Base-by-base conservation (phyloP, 1,140 invertebrate genomes). In the Temnothorax curvispinosus region DNA sequence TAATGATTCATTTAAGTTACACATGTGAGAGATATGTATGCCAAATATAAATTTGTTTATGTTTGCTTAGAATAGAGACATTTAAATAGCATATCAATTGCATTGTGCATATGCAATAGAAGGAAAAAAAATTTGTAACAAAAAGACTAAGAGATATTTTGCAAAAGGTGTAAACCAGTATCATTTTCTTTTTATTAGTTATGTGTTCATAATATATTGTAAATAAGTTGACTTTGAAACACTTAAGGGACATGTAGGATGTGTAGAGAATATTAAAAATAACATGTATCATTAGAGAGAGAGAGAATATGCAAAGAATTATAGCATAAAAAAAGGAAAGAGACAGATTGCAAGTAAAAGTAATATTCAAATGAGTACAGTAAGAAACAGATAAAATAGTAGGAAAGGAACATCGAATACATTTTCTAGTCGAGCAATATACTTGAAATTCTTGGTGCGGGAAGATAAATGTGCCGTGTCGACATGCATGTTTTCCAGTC, bases 401-500 rank as follows among this genome's bases (percentile, higher is more conserved):
- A 62, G 21, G 18, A 35, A 47, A 60, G 47, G n/a, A 72, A 84
- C 44, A 71, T 67, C 41, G 82, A 87, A 27, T 85, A 78, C 35
- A 50, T 58, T 74, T 77, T 85, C 74, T 85, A 76, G 38, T 62
- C 41, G 60, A 85, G 58, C 75, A 62, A 88, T 27, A 81, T 88
- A 86, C 74, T 80, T 60, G 60, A 81, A 88, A 74, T 54, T 69
- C 52, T 86, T 60, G 41, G 64, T 90, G 65, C 78, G 21, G 50
- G 50, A 62, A 88, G 65, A 81, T 44, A 90, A 86, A 90, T 64
- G 60, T 88, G 82, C 77, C 76, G 32, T 76, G 88, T 88, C 15
- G 85, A 75, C 89, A 90, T 91, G 89, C 89, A 88, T 60, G 56
- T 82, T 86, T 69, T 74, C 78, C 75, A 69, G 65, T 80, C 74